These are phyloP conservation scores for Hassar affinis DNA, from an alignment of 2,113 vertebrate species.

Conservation along the genomic window DNA sequence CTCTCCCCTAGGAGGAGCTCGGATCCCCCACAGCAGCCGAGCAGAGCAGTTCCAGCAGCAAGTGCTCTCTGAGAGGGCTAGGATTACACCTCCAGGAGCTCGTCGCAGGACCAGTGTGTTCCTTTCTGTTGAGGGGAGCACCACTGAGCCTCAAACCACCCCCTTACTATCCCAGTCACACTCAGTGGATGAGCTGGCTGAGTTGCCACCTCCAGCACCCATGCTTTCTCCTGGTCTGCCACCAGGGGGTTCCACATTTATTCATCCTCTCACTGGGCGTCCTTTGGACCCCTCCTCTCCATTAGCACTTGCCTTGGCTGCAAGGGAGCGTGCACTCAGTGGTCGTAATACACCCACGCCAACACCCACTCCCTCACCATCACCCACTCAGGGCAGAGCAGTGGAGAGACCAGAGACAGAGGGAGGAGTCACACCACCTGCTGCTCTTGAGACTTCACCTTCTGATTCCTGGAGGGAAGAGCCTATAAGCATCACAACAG, in stretches of 20 bases:
- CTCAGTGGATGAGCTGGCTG: conserved; percentile 90
- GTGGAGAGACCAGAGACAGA: conserved; percentile 83
- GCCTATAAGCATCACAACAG: conserved; percentile 59
- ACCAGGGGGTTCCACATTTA: conserved; percentile 87
- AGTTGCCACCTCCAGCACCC: conserved; percentile 90
- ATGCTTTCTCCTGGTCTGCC: conserved; percentile 81
- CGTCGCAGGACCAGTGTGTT: conserved; percentile 89
- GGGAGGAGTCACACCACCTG: conserved; percentile 83
- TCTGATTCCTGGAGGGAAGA: conserved; percentile 73
- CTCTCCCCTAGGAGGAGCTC: conserved; percentile 73
- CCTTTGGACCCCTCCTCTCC: conserved; percentile 94
- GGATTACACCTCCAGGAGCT: conserved; percentile 65
- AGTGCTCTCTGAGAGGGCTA: conserved; percentile 72
- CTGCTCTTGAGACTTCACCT: conserved; percentile 70
- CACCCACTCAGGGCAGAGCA: conserved; percentile 73
- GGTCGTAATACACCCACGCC: conserved; percentile 88
- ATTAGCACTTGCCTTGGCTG: conserved; percentile 93
- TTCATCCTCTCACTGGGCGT: conserved; percentile 93
- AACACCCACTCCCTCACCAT: conserved; percentile 63
- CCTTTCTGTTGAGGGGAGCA: conserved; percentile 89
- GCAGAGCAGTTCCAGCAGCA: conserved; percentile 85
- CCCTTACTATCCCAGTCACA: conserved; percentile 89
- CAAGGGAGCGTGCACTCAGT: conserved; percentile 91
- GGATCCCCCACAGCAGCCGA: conserved; percentile 76
- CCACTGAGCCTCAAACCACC: conserved; percentile 76